Base-by-base conservation (phyloP, 2,888 invertebrate genomes). In the Lepidochrysops patricia region DNA sequence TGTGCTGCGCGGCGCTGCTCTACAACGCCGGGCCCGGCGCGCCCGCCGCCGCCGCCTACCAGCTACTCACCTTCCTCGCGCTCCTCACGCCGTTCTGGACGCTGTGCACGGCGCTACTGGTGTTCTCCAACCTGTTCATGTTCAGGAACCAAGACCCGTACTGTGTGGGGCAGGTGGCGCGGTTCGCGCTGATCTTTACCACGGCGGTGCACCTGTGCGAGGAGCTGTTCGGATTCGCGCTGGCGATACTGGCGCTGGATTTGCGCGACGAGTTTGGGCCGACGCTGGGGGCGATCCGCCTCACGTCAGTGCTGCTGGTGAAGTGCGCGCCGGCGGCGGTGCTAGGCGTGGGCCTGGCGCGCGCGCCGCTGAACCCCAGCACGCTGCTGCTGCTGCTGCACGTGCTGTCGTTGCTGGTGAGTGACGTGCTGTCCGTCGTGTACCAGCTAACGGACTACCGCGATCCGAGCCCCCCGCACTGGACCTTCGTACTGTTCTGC, bases 91-190 rank as follows among this genome's bases (percentile, higher is more conserved):
- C 63, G 0, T 49, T 66, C n/a, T 68, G 64, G 67, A 66, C 67
- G 5, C 37, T 61, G 6, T 66, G 64, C 50, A 49, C 61, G 1
- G 60, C 65, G 0, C 54, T 67, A 7, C 63, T 63, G 25, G 63
- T 64, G 37, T 63, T 67, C n/a, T 56, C 61, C 4, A 64, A 68
- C n/a, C 13, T 66, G 2, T 66, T 65, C 43, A 13, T 68, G 4
- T 65, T 63, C 48, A 27, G 27, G 25, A 62, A 49, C 2, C 59
- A 61, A 27, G 62, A 57, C 3, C 6, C 64, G 1, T 67, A 61
- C 26, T 62, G 58, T 1, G 29, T 62, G 2, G 61, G 50, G 1
- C 64, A 63, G 12, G 29, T 66, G 4, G 43, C 48, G 2, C 52
- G 26, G 5, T 66, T 63, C 27, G 34, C 60, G 0, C 56, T 25